These are phyloP conservation scores for Epistrophe grossulariae DNA, from an alignment of 2,888 invertebrate species.

Conservation along the genomic window DNA sequence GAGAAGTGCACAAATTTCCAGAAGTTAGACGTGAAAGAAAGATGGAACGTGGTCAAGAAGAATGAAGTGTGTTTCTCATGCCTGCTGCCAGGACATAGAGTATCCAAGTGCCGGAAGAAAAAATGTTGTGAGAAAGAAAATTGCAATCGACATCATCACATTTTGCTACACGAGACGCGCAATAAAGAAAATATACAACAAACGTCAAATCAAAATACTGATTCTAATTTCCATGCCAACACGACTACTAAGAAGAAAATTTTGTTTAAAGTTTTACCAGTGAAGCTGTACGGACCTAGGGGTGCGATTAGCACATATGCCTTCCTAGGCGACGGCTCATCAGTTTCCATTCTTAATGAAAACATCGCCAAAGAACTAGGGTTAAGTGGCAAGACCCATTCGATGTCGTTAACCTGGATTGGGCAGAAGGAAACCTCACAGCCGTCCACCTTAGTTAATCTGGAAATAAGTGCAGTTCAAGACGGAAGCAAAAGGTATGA, in stretches of 20 bases:
- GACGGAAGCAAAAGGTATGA: not conserved
- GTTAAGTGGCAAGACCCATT: not conserved
- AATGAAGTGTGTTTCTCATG: constrained; percentile 25
- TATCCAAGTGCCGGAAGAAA: not conserved
- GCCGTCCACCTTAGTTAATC: not conserved
- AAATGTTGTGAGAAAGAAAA: not conserved
- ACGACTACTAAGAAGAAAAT: not conserved
- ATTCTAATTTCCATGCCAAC: constrained; percentile 1
- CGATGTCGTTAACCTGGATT: not conserved
- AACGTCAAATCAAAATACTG: not conserved
- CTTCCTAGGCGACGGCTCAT: not conserved
- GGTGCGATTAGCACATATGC: not conserved
- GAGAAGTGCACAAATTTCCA: not conserved
- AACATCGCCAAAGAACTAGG: constrained; percentile 6
- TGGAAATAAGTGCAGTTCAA: not conserved
- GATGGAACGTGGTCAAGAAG: constrained; percentile 17
- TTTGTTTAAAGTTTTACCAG: constrained; percentile 8
- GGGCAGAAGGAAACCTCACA: not conserved
- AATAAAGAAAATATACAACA: not conserved
- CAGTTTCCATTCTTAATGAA: constrained; percentile 14
- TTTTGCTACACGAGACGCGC: not conserved
- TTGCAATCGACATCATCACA: constrained; percentile 29
- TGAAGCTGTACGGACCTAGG: constrained; percentile 2
- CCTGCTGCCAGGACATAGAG: constrained; percentile 15
- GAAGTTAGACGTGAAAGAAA: not conserved